phyloP scores from a whole-genome alignment of 2,113 vertebrate genomes.

The Catharus bicknelli region DNA sequence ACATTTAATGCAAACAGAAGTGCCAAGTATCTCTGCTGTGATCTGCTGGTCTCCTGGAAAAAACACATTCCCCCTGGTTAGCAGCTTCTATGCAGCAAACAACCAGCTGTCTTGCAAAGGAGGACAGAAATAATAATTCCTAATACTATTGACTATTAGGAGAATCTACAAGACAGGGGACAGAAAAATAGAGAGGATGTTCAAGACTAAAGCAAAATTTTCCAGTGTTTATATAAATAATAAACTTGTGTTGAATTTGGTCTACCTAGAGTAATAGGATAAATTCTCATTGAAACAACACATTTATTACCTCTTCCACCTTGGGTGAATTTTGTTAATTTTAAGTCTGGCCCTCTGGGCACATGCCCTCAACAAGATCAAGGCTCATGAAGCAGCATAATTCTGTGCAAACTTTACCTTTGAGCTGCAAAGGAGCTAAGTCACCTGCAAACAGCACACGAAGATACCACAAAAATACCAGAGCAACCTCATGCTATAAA shows the following conservation, averaged over 20 bases:
- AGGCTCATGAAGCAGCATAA: not conserved
- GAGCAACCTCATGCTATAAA: not conserved
- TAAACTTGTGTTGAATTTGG: not conserved
- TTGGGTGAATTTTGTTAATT: not conserved
- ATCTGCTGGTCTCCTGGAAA: slow-evolving; percentile 2
- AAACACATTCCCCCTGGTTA: not conserved
- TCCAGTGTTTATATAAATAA: not conserved
- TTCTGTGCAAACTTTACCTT: not conserved
- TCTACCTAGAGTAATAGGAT: not conserved
- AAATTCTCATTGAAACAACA: not conserved
- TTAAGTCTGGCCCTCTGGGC: not conserved
- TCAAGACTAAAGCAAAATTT: not conserved
- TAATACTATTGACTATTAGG: not conserved
- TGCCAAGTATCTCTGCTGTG: not conserved
- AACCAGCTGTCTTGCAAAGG: not conserved
- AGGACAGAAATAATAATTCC: not conserved
- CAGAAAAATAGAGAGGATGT: not conserved
- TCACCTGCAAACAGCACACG: not conserved
- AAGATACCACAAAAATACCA: not conserved
- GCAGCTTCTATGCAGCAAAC: not conserved
- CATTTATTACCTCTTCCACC: not conserved
- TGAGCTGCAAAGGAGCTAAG: not conserved
- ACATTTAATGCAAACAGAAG: not conserved
- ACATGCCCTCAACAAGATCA: not conserved
- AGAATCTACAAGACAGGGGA: not conserved